Evolutionary conservation across 1,140 invertebrate species (phyloP), one percentile per base, ranked within the genome.

Genomic region (Lasioglossum baleicum): DNA sequence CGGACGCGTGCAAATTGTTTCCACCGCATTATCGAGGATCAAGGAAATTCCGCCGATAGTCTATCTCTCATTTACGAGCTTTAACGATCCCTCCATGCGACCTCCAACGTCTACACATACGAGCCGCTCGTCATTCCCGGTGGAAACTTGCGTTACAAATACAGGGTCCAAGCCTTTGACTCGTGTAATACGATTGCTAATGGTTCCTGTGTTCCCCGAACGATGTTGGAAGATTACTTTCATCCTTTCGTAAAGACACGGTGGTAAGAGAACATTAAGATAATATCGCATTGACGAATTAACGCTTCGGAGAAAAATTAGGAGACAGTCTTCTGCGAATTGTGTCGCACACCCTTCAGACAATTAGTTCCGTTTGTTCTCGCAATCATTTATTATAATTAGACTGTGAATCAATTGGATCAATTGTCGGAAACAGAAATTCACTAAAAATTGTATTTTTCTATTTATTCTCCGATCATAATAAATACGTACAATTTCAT

Each of bases 21-120:
- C 81, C 53, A 86, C 64, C 72, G 84, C 84, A 86, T 86, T 86
- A 86, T 86, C 84, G 84, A 80, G 84, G 84, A 86, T 86, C 84
- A 86, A 86, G 84, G 84, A 86, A 86, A 86, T 86, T 80, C 84
- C 84, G 84, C 80, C 84, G 84, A 86, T 86, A 83, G 84, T 86
- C 81, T 86, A 86, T 86, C 84, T 86, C 84, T 86, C 84, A 81
- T 86, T 86, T 86, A 81, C 84, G 76, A 83, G 83, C 81, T 85
- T 86, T 86, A 86, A 86, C 83, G 71, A 85, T 31, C 83, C 80
- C 75, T 85, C 80, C 75, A 63, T 42, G 42, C 79, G 35, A 82
- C 77, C 58, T 84, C 78, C 77, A 42, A 67, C 80, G 71, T 60
- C 53, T 75, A 60, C 68, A 56, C 64, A 79, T 75, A 68, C 76